Evolutionary conservation across 2,888 invertebrate species (phyloP).

Genomic region (Oscheius sp.): DNA sequence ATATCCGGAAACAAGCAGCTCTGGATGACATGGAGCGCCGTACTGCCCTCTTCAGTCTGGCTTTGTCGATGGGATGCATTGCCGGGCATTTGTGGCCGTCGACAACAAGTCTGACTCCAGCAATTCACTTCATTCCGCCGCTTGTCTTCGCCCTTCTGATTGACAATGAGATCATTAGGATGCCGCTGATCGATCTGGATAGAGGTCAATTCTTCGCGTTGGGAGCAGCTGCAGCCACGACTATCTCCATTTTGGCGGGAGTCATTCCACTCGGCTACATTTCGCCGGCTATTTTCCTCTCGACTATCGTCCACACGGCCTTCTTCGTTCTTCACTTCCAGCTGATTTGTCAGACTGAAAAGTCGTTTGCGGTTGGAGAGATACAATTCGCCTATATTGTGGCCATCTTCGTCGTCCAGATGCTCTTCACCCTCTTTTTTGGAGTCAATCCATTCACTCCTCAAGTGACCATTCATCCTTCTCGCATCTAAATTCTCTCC

Average conservation of each 20-base stretch:
- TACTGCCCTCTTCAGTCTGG: constrained; percentile 42
- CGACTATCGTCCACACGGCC: constrained; percentile 41
- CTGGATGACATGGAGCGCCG: constrained; percentile 57
- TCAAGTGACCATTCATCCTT: no score
- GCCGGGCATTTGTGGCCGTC: constrained; percentile 46
- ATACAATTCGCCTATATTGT: constrained; percentile 45
- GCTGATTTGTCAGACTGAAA: constrained; percentile 42
- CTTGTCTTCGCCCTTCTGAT: constrained; percentile 47
- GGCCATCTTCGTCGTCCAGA: constrained; percentile 33
- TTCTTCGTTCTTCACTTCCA: constrained; percentile 55
- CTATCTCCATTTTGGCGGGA: constrained; percentile 22
- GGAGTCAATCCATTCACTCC: constrained; percentile 6
- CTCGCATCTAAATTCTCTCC: neutral
- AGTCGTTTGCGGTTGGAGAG: constrained; percentile 42
- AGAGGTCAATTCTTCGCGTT: constrained; percentile 10
- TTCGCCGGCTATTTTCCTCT: constrained; percentile 39
- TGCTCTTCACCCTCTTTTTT: constrained; percentile 11
- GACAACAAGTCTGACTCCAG: neutral
- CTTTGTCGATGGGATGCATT: constrained; percentile 43
- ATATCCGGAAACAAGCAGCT: constrained; percentile 45
- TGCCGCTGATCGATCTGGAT: neutral
- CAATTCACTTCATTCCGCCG: constrained; percentile 48
- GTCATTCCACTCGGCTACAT: constrained; percentile 40
- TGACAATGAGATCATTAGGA: constrained; percentile 27
- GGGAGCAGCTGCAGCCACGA: neutral